Conservation (phyloP, 53 echinoderm and acorn worm species). For the Arbacia lixula region DNA sequence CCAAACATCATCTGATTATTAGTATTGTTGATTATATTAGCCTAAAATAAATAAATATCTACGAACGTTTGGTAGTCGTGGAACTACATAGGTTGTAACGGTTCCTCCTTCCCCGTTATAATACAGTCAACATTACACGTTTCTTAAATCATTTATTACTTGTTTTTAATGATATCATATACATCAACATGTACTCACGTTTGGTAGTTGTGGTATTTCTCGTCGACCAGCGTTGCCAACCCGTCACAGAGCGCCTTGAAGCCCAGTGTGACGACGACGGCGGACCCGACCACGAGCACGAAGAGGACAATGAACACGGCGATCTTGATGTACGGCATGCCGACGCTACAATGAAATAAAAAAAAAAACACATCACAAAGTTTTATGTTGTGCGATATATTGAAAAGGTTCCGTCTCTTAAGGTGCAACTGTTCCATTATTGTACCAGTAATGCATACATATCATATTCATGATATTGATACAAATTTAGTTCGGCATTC, state of each 20-base stretch:
- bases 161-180: neutral
- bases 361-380: neutral
- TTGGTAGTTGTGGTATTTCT: neutral
- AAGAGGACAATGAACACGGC: neutral
- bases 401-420: neutral
- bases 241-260: neutral
- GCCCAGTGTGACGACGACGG: neutral
- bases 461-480: too few species aligned
- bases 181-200: conserved; percentile 7
- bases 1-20: too few species aligned
- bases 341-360: neutral
- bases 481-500: too few species aligned
- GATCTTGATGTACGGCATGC: neutral
- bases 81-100: too few species aligned
- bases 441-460: too few species aligned
- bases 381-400: neutral
- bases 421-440: too few species aligned
- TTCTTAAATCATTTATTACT: too few species aligned
- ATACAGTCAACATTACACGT: too few species aligned
- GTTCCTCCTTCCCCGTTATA: too few species aligned
- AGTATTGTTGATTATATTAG: too few species aligned
- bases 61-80: too few species aligned
- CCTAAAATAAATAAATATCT: too few species aligned
- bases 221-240: neutral
- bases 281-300: neutral